Evolutionary conservation across 2,888 invertebrate species (phyloP).

Genomic region (Eumacrocentrus americanus): DNA sequence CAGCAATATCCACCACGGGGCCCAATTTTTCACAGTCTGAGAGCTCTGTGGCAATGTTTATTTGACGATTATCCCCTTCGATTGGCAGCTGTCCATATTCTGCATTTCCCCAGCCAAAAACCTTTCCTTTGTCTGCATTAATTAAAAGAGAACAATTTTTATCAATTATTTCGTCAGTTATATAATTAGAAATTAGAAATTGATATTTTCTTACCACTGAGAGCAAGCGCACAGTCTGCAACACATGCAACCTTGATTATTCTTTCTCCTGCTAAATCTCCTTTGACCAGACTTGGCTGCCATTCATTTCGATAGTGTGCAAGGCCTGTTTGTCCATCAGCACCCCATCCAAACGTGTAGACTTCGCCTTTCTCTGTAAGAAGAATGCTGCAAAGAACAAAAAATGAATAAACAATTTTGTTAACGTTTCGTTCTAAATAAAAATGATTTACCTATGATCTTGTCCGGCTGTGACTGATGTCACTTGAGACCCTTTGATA

Average conservation of each 20-base stretch:
- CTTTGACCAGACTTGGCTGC: slow-evolving; percentile 70
- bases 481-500: slow-evolving; percentile 69
- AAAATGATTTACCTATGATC: slow-evolving; percentile 79
- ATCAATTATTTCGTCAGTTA: not conserved
- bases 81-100: slow-evolving; percentile 86
- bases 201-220: slow-evolving; percentile 72
- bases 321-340: slow-evolving; percentile 92
- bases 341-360: slow-evolving; percentile 90
- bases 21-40: slow-evolving; percentile 72
- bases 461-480: slow-evolving; percentile 83
- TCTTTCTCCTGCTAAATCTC: slow-evolving; percentile 82
- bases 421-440: no score
- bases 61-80: slow-evolving; percentile 69
- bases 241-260: slow-evolving; percentile 81
- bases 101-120: slow-evolving; percentile 97
- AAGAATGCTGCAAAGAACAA: slow-evolving; percentile 68
- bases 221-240: slow-evolving; percentile 87
- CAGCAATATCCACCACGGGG: slow-evolving; percentile 78
- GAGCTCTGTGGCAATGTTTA: slow-evolving; percentile 74
- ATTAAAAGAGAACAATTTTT: slow-evolving; percentile 26
- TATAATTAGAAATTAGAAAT: not conserved
- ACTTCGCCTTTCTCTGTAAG: slow-evolving; percentile 81
- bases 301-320: slow-evolving; percentile 71
- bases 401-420: no score
- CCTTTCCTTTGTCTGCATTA: slow-evolving; percentile 80